Base-by-base conservation (phyloP, 2,113 vertebrate species). In the Piaya cayana region DNA sequence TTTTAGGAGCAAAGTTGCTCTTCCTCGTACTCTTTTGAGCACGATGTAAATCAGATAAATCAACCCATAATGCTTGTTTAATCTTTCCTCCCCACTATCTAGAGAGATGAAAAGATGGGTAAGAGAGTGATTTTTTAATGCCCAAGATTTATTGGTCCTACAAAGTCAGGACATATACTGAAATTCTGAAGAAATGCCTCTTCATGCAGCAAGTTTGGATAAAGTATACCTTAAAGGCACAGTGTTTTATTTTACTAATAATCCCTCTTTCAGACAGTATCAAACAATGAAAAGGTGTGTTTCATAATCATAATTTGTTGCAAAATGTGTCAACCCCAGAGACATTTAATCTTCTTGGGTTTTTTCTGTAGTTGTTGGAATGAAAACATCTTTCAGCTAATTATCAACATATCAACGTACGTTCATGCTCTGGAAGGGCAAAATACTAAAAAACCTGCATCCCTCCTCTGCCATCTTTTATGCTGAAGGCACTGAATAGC, bases 21-120 rank as follows among this genome's bases (percentile, higher is more conserved):
- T 69, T 82, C n/a, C 45, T 93, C 6, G 27, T 77, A 70, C 37
- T 77, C 74, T 85, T 34, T 50, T 45, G 68, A 90, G 43, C 23
- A 22, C 56, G 82, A 88, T 63, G 34, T 55, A 90, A 94, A 93
- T 92, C 82, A 82, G 67, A 93, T 80, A 86, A 87, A 91, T 91
- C 87, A 68, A 30, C 14, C 15, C 30, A 50, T 94, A 84, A 75
- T 39, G 22, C 32, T 60, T 82, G 11, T 75, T 86, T 85, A 82
- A 69, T 84, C 84, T 95, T 95, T 91, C 53, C 63, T 93, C 70
- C 32, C 26, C 30, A 14, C 5, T 76, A 58, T 76, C 45, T 17
- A 77, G 27, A 85, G 59, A 72, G 53, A 76, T 53, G 65, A 29
- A 58, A 84, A 90, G 45, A 71, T 60, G 74, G 82, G 62, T n/a